Percentiles rank a stretch among this genome's conserved stretches.
Conservation (phyloP, 2,888 invertebrate genomes). For the Cepaea hortensis region DNA sequence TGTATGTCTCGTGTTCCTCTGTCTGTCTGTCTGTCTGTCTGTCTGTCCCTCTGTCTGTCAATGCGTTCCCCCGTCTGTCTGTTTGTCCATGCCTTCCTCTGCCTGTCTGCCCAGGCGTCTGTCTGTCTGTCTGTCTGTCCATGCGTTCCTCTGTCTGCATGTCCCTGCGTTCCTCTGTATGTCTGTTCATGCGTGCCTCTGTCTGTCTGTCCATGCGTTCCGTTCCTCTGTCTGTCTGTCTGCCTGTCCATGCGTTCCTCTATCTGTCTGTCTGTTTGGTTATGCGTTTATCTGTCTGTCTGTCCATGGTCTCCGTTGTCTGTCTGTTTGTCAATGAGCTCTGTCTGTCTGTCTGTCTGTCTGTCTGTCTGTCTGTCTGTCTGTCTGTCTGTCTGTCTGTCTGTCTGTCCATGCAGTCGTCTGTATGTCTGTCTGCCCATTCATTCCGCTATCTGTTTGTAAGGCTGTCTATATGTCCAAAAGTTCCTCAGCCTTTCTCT, state of each 20-base stretch:
- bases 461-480: no score
- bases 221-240: neutral
- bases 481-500: no score
- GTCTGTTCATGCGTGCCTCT: neutral
- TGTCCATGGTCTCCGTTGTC: no score
- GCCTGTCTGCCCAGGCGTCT: no score
- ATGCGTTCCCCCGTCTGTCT: neutral
- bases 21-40: neutral
- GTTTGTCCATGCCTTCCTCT: neutral
- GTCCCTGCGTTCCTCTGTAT: neutral
- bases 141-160: neutral
- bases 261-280: no score
- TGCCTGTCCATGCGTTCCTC: neutral
- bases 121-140: no score
- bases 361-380: slow-evolving; percentile 7
- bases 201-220: neutral
- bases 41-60: neutral
- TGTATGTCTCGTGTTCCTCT: neutral
- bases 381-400: neutral
- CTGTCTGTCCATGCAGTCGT: neutral
- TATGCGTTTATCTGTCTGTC: no score
- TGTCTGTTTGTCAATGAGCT: no score
- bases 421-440: neutral
- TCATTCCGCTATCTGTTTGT: no score
- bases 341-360: slow-evolving; percentile 7